phyloP scores from a whole-genome alignment of 2,888 invertebrate species.

The Brassicogethes aeneus region DNA sequence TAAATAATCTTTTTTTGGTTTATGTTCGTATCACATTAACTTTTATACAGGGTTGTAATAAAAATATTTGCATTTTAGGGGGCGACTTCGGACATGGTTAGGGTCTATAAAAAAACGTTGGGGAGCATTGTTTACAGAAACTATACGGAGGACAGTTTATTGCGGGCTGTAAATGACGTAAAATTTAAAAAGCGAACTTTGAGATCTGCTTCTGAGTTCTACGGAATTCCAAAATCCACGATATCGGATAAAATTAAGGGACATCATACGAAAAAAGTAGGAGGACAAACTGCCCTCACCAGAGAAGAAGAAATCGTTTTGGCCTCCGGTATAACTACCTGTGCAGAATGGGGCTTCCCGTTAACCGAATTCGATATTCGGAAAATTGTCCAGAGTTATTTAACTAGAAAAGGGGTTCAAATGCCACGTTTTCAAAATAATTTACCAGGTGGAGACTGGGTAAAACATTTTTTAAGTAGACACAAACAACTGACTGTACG shows the following conservation, averaged over 20 bases:
- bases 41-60: too few relatives aligned
- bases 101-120: too few relatives aligned
- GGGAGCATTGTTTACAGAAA: too few relatives aligned
- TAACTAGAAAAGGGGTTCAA: conserved; percentile 9
- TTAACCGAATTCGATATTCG: conserved; percentile 8
- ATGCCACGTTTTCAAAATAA: conserved; percentile 8
- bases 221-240: conserved; percentile 4
- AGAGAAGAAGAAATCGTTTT: conserved; percentile 4
- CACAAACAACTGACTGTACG: too few relatives aligned
- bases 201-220: conserved; percentile 1
- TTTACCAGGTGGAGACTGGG: too few relatives aligned
- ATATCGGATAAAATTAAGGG: conserved; percentile 4
- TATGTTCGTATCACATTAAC: too few relatives aligned
- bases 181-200: not conserved
- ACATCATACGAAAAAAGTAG: conserved; percentile 3
- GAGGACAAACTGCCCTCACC: conserved; percentile 6
- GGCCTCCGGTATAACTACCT: conserved; percentile 1
- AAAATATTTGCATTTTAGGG: too few relatives aligned
- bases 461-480: too few relatives aligned
- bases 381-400: conserved; percentile 9
- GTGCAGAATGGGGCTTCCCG: conserved; percentile 12
- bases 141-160: too few relatives aligned
- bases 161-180: too few relatives aligned
- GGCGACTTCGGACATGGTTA: too few relatives aligned
- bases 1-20: too few relatives aligned